Base-by-base conservation (phyloP, 2,113 vertebrate genomes). In the Antidorcas marsupialis region DNA sequence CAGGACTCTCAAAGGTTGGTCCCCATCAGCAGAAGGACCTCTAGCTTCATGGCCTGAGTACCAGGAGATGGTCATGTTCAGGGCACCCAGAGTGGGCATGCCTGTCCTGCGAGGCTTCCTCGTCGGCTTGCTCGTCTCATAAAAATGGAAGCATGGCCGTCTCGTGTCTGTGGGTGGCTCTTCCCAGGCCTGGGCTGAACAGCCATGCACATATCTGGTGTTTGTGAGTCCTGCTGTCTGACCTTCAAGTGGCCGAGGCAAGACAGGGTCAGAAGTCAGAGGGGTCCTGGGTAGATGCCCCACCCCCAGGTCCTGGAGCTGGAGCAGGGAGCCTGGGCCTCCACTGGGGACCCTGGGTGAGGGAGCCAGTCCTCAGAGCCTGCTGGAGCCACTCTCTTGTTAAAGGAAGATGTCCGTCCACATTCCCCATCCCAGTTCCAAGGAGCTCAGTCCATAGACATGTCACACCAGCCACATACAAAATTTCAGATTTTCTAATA, bases 91-190 rank as follows among this genome's bases (percentile, higher is more conserved):
- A 15, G 53, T 1, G 3, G 15, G 7, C 1, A 6, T 2, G 0
- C 19, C 86, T 0, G 12, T 45, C 28, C 9, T 11, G 5, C 2
- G 4, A 55, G 30, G 7, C 17, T 12, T n/a, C 19, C 28, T 13
- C 0, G 1, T 3, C 9, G 0, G 2, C 4, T 16, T 1, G 19
- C 23, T 10, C 5, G 0, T 21, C 50, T 57, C 11, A 0, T 36
- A 53, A n/a, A 23, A 4, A 60, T 3, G 47, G 27, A 17, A 33
- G n/a, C 9, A n/a, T 2, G 2, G 3, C 45, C 4, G 0, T 52
- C 59, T 47, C 16, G 21, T 0, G 11, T 25, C 33, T 8, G 1
- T 13, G 10, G 5, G 1, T 0, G 6, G 55, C 36, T 30, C 55
- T 93, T 30, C 16, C 33, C n/a, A 33, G 25, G 39, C 55, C 28